Conservation (phyloP, 2,113 vertebrate species). For the Lates calcarifer region DNA sequence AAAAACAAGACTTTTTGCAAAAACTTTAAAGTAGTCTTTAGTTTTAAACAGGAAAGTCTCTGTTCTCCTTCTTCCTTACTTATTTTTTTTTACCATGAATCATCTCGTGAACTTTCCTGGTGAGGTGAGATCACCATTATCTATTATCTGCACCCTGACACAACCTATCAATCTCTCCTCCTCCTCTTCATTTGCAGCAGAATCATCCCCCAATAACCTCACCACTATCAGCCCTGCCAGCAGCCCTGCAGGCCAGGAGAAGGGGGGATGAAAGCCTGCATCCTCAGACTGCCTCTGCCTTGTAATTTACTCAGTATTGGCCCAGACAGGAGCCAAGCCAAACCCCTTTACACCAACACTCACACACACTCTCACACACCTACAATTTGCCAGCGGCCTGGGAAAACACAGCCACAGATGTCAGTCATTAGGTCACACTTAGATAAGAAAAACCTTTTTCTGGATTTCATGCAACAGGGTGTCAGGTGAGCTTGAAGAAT, state of each 20-base stretch:
- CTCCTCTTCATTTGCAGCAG: conserved; percentile 42
- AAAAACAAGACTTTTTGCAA: not conserved
- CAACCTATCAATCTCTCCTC: conserved; percentile 51
- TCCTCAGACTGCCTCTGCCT: conserved; percentile 65
- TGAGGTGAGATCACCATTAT: conserved; percentile 20
- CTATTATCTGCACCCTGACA: conserved; percentile 32
- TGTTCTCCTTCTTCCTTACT: not conserved
- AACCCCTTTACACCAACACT: conserved; percentile 45
- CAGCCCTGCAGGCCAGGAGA: conserved; percentile 57
- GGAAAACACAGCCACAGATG: conserved; percentile 62
- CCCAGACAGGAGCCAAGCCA: conserved; percentile 72
- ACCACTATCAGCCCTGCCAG: conserved; percentile 39
- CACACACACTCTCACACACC: conserved; percentile 68
- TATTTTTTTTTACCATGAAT: conserved; percentile 1
- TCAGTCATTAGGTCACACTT: conserved; percentile 46
- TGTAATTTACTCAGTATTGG: conserved; percentile 71
- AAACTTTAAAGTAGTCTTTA: not conserved
- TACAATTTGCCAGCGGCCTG: conserved; percentile 71
- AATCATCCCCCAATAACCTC: conserved; percentile 37
- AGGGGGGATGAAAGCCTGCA: conserved; percentile 53
- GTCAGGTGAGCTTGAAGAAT: not conserved
- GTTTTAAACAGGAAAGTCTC: not conserved
- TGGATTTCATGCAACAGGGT: not conserved
- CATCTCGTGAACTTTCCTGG: conserved; percentile 31
- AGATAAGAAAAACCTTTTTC: not conserved